Evolutionary conservation across 2,113 vertebrate genomes (phyloP).

Genomic region (Hippocampus abdominalis): DNA sequence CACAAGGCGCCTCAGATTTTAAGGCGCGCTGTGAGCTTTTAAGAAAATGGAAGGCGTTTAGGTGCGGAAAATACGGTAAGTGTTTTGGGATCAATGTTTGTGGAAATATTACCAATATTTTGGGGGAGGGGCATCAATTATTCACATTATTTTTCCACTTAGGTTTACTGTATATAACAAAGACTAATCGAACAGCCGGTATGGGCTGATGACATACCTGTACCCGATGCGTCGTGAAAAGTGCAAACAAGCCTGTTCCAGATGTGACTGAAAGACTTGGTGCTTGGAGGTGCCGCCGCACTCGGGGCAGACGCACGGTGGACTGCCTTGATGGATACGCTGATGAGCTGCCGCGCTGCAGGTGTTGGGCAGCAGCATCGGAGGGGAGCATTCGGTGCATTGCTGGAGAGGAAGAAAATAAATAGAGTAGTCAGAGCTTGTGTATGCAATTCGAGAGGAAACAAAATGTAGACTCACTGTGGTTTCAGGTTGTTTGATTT

Average conservation of each 20-base stretch:
- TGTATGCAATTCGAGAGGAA: background rate
- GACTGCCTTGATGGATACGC: constrained; percentile 83
- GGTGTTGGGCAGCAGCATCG: constrained; percentile 86
- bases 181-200: background rate
- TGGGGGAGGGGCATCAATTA: background rate
- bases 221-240: constrained; percentile 90
- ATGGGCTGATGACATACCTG: constrained; percentile 67
- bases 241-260: constrained; percentile 85
- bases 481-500: constrained; percentile 56
- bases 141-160: background rate
- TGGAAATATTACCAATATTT: background rate
- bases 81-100: too few relatives aligned
- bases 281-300: constrained; percentile 82
- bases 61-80: too few relatives aligned
- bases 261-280: constrained; percentile 77
- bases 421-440: background rate
- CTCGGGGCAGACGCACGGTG: constrained; percentile 88
- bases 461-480: constrained; percentile 54
- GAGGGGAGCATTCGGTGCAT: constrained; percentile 81
- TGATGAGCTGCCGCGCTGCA: constrained; percentile 88
- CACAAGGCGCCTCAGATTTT: too few relatives aligned
- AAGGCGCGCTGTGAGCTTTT: too few relatives aligned
- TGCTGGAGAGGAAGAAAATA: constrained; percentile 60
- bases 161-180: too few relatives aligned
- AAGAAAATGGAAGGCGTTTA: too few relatives aligned